Evolutionary conservation across 1,140 invertebrate genomes (phyloP), one percentile per base, ranked within the genome.

Genomic region (Aphaenogaster ashmeadi): DNA sequence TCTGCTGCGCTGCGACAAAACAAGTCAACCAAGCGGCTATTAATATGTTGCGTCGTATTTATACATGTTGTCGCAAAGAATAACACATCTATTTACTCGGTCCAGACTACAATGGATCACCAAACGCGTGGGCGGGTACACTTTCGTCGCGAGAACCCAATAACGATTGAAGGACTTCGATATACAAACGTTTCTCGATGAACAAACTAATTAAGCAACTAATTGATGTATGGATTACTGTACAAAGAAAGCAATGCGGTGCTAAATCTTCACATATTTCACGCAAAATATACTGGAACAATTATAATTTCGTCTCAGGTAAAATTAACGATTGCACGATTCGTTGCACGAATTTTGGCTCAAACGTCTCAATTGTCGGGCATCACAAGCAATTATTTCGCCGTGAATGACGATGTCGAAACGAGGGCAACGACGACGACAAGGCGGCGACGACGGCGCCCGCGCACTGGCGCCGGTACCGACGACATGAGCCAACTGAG

Each of bases 391-490:
- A 56, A 84, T 75, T 47, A 84, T 84, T 84, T 74, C 54, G n/a
- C 27, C 18, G 44, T 56, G 33, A 69, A 81, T 50, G 54, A 50
- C 64, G 62, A 86, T 54, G 36, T 74, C 38, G 18, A 67, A 84
- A 81, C 75, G 62, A 78, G 47, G 60, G 47, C 84, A 58, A 47
- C 33, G 74, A 86, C 60, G 21, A 67, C 21, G 62, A 86, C 62
- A 44, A 64, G 75, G 52, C 33, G 50, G 13, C 79, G 21, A 41
- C 9, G 38, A 71, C 33, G 38, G 78, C 50, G 67, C 80, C 80
- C 80, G 80, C 80, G 80, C 80, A 84, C 80, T 84, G 41, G 77
- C 64, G 62, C 71, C 79, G 52, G 66, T 66, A 52, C 67, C 47
- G 33, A 86, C 77, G 60, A 86, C 69, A 58, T 47, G 47, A 84